Base-by-base conservation (phyloP, 2,888 invertebrate genomes). In the Heteromurus nitidus region DNA sequence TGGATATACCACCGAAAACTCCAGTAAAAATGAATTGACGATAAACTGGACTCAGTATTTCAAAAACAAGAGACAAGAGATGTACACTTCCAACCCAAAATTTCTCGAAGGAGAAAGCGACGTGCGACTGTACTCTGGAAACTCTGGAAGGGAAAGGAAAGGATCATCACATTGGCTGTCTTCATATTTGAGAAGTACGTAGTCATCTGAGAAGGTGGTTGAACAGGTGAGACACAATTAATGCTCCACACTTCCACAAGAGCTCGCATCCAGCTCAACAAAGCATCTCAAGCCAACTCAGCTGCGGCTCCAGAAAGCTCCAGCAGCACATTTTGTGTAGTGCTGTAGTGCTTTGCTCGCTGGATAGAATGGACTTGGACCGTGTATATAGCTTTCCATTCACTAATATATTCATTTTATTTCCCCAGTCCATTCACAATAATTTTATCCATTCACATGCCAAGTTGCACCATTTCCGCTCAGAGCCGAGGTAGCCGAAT, bases 171-270 rank as follows among this genome's bases (percentile, higher is more conserved):
- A 9, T 5, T 5, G 36, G 36, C 36, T 36, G 7, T 36, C 13
- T 9, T 36, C 13, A 36, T 36, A 36, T 13, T 36, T 13, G 13
- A 9, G 36, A 5, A 5, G 13, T 36, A 13, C 13, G 7, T 20
- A 50, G n/a, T 20, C 50, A 13, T 20, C 9, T 13, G 11, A 64
- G 18, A 42, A 42, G 64, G 64, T 64, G 64, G 64, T 64, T 36
- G 64, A 64, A 64, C 64, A 64, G 64, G 36, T 64, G 64, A 20
- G n/a, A 42, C 30, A 13, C 42, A 42, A 7, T 64, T 64, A 42
- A 42, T 64, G 24, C 42, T 42, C 3, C 9, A 3, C 2, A 13
- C 22, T 2, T 13, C 22, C 64, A 22, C 64, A 30, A 64, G 64
- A 64, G 64, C 18, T 64, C 64, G 64, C 64, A 22, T 42, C 42